Evolutionary conservation across 1,140 invertebrate species (phyloP).

Genomic region (Nebria ingens): DNA sequence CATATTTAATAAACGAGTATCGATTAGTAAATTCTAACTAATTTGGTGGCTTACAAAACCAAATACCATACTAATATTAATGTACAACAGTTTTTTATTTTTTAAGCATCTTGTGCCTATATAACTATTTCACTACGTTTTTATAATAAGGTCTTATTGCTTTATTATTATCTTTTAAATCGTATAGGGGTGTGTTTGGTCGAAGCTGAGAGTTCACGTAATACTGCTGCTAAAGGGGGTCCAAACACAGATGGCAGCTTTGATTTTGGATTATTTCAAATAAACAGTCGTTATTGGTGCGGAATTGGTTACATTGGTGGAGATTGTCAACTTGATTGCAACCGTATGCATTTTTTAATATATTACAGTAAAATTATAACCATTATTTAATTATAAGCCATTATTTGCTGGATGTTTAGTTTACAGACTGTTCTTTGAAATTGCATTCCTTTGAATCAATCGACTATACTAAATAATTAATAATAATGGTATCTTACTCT

Average conservation of each 20-base stretch:
- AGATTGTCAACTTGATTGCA: slow-evolving; percentile 27
- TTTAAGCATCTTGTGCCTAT: no score
- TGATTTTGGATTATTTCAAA: slow-evolving; percentile 48
- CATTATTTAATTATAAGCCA: background rate
- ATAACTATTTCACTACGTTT: no score
- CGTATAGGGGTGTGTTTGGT: slow-evolving; percentile 43
- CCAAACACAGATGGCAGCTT: slow-evolving; percentile 40
- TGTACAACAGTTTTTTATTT: no score
- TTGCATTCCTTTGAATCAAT: no score
- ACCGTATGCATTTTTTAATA: slow-evolving; percentile 21
- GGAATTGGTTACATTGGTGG: slow-evolving; percentile 24
- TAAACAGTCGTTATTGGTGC: slow-evolving; percentile 47
- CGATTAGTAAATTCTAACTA: no score
- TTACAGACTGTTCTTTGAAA: no score
- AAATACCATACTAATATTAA: no score
- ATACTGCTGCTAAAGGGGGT: slow-evolving; percentile 34
- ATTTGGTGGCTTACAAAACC: no score
- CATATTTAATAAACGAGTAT: no score
- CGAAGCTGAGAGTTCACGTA: slow-evolving; percentile 39
- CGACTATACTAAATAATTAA: background rate
- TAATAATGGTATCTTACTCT: background rate
- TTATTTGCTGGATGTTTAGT: no score
- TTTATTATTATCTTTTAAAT: no score
- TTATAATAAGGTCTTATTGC: no score
- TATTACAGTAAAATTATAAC: background rate